Base-by-base conservation (phyloP, 2,888 invertebrate genomes). In the Ditula angustiorana region DNA sequence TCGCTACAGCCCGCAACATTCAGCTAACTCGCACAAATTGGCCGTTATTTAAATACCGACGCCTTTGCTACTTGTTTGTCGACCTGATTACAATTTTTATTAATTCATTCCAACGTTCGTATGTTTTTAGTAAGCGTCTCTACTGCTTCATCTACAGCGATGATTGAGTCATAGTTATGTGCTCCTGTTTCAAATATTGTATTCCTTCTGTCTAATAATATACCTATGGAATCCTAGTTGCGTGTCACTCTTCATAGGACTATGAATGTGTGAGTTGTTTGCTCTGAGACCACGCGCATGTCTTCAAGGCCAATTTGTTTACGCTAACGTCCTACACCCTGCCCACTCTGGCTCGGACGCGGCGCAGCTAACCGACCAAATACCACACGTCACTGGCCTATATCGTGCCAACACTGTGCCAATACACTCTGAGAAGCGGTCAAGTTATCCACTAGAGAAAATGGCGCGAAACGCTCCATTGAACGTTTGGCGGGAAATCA, bases 401-500 rank as follows among this genome's bases (percentile, higher is more conserved):
- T 65, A 74, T 75, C 21, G 75, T 70, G 61, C 64, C 71, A 67
- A 70, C 68, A 71, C 68, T 60, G 71, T 67, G 60, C 69, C 72
- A 69, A 75, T 74, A 68, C 68, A 70, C 83, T 76, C 71, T 75
- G 73, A 69, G 72, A 88, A 81, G 81, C 75, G 68, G 83, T 76
- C 79, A 82, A 69, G 74, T 83, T 77, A 79, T 78, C 78, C 63
- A 66, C 73, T 64, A 76, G 71, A 62, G 79, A 86, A 87, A 87
- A 88, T 87, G 88, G 89, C 91, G 90, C 84, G 90, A 90, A 91
- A 80, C 83, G 82, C 83, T 88, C 72, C 91, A 90, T 90, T 89
- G 89, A 90, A 72, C 78, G 67, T 79, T 86, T 87, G 88, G 90
- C 90, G 90, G 90, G 88, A 89, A 89, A 86, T 71, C 66, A 68